Percentiles rank a stretch among this genome's conserved stretches.
These are phyloP conservation scores for Tokudaia muenninki DNA, from an alignment of 2,797 vertebrate genomes.

Conservation along the genomic window DNA sequence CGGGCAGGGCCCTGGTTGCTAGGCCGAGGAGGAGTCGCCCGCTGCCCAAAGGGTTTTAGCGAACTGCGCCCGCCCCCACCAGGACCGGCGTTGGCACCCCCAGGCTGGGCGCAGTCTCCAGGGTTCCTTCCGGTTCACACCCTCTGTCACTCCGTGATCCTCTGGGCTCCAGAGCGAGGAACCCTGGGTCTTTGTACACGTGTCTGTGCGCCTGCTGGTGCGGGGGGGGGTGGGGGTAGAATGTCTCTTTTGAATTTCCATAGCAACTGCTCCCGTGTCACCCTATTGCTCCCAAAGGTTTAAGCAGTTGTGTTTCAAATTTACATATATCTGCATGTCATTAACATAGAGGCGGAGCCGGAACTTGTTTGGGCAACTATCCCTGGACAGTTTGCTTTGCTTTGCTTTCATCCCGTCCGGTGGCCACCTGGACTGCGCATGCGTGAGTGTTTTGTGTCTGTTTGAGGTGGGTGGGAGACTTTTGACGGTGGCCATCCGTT, in stretches of 20 bases:
- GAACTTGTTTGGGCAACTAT: conserved; percentile 73
- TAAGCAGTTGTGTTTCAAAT: conserved; percentile 48
- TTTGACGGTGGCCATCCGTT: background rate
- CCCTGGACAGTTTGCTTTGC: conserved; percentile 60
- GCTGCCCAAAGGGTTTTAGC: conserved; percentile 27
- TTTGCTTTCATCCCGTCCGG: background rate
- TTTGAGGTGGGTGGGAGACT: conserved; percentile 18
- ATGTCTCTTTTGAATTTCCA: conserved; percentile 72
- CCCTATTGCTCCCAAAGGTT: conserved; percentile 75
- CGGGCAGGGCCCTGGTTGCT: conserved; percentile 71
- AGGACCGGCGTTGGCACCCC: background rate
- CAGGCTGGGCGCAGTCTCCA: background rate
- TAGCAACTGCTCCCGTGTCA: conserved; percentile 74
- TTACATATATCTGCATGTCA: conserved; percentile 80
- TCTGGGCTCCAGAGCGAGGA: conserved; percentile 59
- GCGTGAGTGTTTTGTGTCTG: conserved; percentile 41
- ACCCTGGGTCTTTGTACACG: conserved; percentile 69
- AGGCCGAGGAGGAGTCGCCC: conserved; percentile 24
- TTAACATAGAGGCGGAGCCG: conserved; percentile 76
- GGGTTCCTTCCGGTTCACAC: conserved; percentile 64
- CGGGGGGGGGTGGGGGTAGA: background rate
- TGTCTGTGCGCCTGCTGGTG: conserved; percentile 54
- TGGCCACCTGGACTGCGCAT: conserved; percentile 36
- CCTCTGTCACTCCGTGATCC: conserved; percentile 57
- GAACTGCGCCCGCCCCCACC: background rate